These are phyloP conservation scores for Poeciliopsis presidionis DNA, from an alignment of 2,797 vertebrate genomes.

Conservation along the genomic window DNA sequence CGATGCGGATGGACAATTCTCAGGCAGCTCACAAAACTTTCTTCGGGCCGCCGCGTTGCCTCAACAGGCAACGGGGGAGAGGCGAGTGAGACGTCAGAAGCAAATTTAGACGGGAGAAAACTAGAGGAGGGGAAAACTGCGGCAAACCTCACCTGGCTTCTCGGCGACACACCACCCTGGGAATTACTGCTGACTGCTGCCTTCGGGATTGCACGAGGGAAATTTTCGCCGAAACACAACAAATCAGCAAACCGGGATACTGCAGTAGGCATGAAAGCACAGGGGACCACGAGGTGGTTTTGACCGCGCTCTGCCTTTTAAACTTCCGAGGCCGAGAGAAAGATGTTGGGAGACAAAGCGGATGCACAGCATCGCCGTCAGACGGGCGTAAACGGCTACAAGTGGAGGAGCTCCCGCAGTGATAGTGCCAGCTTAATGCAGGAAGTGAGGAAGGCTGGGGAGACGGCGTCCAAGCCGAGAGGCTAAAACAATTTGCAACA, in stretches of 20 bases:
- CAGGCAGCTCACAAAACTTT: constrained; percentile 44
- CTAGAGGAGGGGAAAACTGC: constrained; percentile 56
- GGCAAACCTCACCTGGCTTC: constrained; percentile 55
- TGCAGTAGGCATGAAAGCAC: constrained; percentile 26
- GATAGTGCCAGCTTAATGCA: constrained; percentile 39
- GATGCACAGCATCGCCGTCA: constrained; percentile 3
- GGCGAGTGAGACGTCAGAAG: constrained; percentile 53
- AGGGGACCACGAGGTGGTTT: constrained; percentile 12
- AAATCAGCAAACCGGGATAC: constrained; percentile 44
- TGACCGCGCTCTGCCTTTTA: constrained; percentile 11
- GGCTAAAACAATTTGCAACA: constrained; percentile 64
- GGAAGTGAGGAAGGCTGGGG: constrained; percentile 33
- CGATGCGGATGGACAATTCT: constrained; percentile 52
- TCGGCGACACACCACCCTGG: constrained; percentile 34
- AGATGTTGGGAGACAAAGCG: constrained; percentile 16
- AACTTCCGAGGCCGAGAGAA: constrained; percentile 11
- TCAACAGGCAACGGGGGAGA: constrained; percentile 49
- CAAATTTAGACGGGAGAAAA: constrained; percentile 67
- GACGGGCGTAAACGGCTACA: constrained; percentile 14
- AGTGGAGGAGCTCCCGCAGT: constrained; percentile 35
- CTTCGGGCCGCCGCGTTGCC: constrained; percentile 32
- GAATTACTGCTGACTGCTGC: constrained; percentile 30
- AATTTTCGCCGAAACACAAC: constrained; percentile 49
- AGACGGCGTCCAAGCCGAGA: constrained; percentile 39
- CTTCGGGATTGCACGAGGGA: constrained; percentile 37